Conservation (phyloP, 2,888 invertebrate genomes). For the Aspidiotus destructor region DNA sequence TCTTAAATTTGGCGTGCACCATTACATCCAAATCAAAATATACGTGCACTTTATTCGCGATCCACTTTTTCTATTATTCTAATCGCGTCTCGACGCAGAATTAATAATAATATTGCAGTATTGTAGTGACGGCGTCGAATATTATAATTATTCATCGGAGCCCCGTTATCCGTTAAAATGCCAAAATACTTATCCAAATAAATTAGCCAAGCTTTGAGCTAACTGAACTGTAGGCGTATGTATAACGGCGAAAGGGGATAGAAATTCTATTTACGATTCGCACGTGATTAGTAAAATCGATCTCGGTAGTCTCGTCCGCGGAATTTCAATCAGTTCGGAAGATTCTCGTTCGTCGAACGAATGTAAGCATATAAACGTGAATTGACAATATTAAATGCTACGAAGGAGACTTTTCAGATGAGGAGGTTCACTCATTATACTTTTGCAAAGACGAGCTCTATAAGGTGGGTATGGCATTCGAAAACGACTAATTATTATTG, state of each 20-base stretch:
- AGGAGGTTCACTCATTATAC: not conserved
- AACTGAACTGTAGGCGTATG: not conserved
- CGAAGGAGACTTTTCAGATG: not conserved
- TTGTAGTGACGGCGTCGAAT: too few species aligned
- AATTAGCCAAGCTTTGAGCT: constrained; percentile 27
- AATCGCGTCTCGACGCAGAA: not conserved
- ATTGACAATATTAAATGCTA: constrained; percentile 25
- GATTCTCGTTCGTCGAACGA: constrained; percentile 14
- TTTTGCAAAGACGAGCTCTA: not conserved
- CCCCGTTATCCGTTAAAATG: constrained; percentile 2
- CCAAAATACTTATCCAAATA: constrained; percentile 5
- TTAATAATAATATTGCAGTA: not conserved
- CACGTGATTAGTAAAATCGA: constrained; percentile 32
- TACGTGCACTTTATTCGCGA: too few species aligned
- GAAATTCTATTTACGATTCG: constrained; percentile 20
- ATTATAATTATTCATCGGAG: not conserved
- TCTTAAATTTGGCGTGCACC: too few species aligned
- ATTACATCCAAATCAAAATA: too few species aligned
- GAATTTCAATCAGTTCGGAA: constrained; percentile 24
- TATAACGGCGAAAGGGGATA: not conserved
- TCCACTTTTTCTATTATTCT: too few species aligned
- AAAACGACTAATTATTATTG: constrained; percentile 4
- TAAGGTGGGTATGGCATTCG: not conserved
- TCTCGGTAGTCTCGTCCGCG: constrained; percentile 1
- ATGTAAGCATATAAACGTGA: constrained; percentile 19